phyloP scores from a whole-genome alignment of 2,797 vertebrate genomes.

The Channallabes apus region DNA sequence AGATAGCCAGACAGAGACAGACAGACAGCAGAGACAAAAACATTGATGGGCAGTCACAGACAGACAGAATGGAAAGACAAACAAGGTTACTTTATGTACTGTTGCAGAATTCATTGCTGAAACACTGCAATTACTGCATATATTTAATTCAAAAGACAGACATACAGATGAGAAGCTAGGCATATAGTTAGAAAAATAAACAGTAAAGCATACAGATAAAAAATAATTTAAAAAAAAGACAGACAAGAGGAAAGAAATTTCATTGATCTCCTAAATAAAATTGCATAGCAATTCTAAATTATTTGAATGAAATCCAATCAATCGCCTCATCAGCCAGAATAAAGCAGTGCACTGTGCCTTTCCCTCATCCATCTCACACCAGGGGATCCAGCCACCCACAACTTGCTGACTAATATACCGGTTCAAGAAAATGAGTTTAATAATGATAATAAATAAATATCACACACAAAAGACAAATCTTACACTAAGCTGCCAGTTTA shows the following conservation, averaged over 20 bases:
- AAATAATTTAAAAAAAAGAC: neutral
- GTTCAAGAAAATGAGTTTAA: neutral
- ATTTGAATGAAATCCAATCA: slow-evolving; percentile 6
- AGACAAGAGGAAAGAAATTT: neutral
- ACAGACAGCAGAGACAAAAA: neutral
- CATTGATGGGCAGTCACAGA: no score
- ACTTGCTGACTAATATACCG: slow-evolving; percentile 12
- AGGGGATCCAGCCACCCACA: neutral
- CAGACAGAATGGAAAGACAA: neutral
- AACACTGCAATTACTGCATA: neutral
- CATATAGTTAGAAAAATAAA: no score
- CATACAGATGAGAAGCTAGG: neutral
- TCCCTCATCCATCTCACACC: slow-evolving; percentile 12
- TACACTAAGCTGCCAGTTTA: neutral
- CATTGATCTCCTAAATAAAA: neutral
- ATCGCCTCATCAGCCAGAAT: neutral
- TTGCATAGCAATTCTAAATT: neutral
- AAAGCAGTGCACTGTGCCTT: slow-evolving; percentile 6
- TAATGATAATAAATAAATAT: neutral
- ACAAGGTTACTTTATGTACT: neutral
- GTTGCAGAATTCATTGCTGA: neutral
- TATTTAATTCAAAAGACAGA: neutral
- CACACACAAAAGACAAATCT: neutral
- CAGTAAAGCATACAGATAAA: neutral
- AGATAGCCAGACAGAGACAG: neutral